Evolutionary conservation across 2,797 vertebrate species (phyloP), one percentile per base, ranked within the genome.

Genomic region (Poecilia wingei): DNA sequence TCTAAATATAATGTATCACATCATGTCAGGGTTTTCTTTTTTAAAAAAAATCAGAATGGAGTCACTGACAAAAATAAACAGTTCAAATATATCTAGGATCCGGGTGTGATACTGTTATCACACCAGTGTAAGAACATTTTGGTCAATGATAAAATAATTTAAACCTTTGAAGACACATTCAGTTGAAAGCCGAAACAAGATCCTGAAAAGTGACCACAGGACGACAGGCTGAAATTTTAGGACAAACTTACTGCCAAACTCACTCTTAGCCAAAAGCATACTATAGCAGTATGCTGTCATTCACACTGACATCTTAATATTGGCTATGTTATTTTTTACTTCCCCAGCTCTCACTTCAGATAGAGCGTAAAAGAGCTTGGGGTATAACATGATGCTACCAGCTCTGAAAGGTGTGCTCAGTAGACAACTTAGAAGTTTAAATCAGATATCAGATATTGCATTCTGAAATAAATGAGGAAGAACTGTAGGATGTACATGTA

Each of bases 321-420:
- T 82, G 79, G 20, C 80, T 77, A 66, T 39, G 46, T 77, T 82
- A 72, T 85, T 88, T 84, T 72, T 88, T 88, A 45, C 86, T 83
- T 84, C 73, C 55, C 46, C 20, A 72, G 53, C 39, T 59, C 59
- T 74, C 61, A 72, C 46, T 28, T 57, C 31, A 69, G n/a, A 49
- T 51, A 45, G 47, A 53, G 74, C 66, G 43, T 49, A 36, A 86
- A 84, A 59, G 49, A 72, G 45, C 43, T 12, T 1, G 74, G 31
- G 18, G 28, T 74, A 10, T 41, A 43, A 66, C 31, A 57, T 36
- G 69, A 64, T 6, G 22, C 41, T 2, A 8, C 31, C 31, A 1
- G 16, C 53, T 55, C 43, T 55, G 64, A 49, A 75, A 10, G 31
- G 31, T 64, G 28, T 22, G 3, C 43, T 71, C 3, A 61, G 3